Base-by-base conservation (phyloP, 2,797 vertebrate species). In the Lutra lutra region DNA sequence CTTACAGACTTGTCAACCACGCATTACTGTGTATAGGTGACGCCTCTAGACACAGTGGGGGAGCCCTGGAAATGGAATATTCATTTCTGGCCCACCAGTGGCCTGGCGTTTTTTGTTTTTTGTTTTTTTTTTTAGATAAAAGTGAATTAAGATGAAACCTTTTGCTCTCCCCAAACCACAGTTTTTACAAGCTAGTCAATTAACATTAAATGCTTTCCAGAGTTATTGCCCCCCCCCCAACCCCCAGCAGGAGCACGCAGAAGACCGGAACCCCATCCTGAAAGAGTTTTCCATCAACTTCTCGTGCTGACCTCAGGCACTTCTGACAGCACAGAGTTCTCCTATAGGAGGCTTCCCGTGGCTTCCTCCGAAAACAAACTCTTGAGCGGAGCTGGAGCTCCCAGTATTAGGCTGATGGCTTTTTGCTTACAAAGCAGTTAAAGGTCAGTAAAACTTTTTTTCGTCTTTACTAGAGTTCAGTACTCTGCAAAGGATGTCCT, bases 91-190 rank as follows among this genome's bases (percentile, higher is more conserved):
- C 27, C 68, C 6, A 66, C 43, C 56, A 91, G 38, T 73, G 15
- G 18, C 29, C 64, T 68, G 25, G 94, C 80, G 14, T 70, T 85
- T 97, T 85, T 97, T 89, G 38, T 38, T 38, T 38, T 38, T 38
- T 70, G 80, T 97, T 86, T 70, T 85, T 97, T 89, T 78, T 85
- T 96, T 86, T 78, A 68, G 62, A 35, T 82, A 82, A 73, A 72
- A 68, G 2, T 58, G 83, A 94, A 73, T 78, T 85, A 62, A 93
- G 90, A 78, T 40, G 23, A 86, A 94, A 83, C 11, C 7, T 32
- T 94, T 89, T 80, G 48, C 56, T 91, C 91, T 95, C 56, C 35
- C 18, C 32, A 94, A 86, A 12, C 6, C 56, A 23, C 17, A 56
- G 38, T 68, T 79, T 88, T 96, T 82, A 32, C 13, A 75, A 94